Percentiles rank a stretch among this genome's conserved stretches.
phyloP scores from a whole-genome alignment of 2,113 vertebrate species.

The Galemys pyrenaicus region DNA sequence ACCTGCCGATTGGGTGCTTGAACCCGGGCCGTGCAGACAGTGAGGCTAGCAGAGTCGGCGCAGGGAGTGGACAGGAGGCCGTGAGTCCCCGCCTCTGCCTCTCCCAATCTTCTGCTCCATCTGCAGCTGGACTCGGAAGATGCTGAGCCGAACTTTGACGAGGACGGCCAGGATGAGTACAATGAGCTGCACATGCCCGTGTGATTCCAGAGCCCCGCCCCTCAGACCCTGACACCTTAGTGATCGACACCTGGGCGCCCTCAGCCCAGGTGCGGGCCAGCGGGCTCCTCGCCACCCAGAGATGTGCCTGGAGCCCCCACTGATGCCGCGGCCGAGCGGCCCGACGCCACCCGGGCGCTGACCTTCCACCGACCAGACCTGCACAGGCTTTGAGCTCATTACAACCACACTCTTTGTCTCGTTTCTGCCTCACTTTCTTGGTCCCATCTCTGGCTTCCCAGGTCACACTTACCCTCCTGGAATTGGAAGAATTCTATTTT shows the following conservation, averaged over 20 bases:
- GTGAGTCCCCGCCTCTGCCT: not conserved
- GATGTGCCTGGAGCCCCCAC: conserved; percentile 8
- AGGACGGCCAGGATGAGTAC: conserved; percentile 97
- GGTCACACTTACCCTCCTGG: conserved; percentile 3
- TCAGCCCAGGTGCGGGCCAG: not conserved
- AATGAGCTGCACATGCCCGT: conserved; percentile 99
- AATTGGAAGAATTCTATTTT: conserved; percentile 14
- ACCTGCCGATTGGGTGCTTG: not conserved
- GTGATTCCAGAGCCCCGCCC: conserved; percentile 76
- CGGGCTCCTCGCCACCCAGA: not conserved
- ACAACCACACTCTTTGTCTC: conserved; percentile 76
- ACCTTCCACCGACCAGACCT: conserved; percentile 38
- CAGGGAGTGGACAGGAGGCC: not conserved
- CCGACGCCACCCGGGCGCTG: not conserved
- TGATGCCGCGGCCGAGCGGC: not conserved
- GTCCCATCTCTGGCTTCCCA: conserved; percentile 29
- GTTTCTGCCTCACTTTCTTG: conserved; percentile 74
- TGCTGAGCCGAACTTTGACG: conserved; percentile 95
- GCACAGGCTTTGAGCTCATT: conserved; percentile 75
- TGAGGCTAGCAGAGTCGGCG: not conserved
- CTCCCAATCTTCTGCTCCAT: conserved; percentile 54
- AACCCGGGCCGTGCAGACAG: not conserved
- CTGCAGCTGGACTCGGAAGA: conserved; percentile 95
- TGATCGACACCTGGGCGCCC: not conserved
- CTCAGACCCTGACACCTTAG: conserved; percentile 5